phyloP scores from a whole-genome alignment of 2,113 vertebrate species.

The Ciconia boyciana region DNA sequence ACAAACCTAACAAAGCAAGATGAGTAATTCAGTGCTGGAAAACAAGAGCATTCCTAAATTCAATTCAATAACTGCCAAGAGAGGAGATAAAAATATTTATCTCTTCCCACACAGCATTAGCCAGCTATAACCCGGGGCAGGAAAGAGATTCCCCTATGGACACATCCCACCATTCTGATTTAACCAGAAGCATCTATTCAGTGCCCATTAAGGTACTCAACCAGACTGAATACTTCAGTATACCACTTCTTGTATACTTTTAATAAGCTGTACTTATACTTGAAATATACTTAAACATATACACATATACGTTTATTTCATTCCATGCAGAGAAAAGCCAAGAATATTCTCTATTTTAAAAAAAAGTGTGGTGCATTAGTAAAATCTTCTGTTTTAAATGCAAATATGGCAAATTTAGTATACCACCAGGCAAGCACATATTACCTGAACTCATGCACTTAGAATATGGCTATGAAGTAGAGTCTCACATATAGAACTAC shows the following conservation, averaged over 20 bases:
- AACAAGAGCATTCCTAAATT: conserved; percentile 14
- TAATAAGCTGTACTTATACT: background rate
- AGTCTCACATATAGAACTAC: background rate
- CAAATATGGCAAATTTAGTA: background rate
- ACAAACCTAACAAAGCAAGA: conserved; percentile 4
- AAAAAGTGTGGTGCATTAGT: background rate
- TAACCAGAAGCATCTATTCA: background rate
- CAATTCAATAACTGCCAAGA: conserved; percentile 20
- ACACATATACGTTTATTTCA: fast-evolving
- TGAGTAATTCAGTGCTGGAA: conserved; percentile 13
- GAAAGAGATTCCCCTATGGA: background rate
- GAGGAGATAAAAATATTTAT: background rate
- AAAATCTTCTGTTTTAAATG: background rate
- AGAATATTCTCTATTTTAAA: background rate
- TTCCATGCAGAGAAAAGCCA: background rate
- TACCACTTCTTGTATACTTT: background rate
- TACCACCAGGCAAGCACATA: background rate
- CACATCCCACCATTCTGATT: background rate
- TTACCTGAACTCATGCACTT: background rate
- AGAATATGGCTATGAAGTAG: background rate
- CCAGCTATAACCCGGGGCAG: background rate
- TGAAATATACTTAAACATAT: background rate
- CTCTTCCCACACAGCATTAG: background rate
- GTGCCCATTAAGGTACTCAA: background rate
- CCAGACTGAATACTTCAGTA: background rate